Percentiles rank a stretch among this genome's conserved stretches.
phyloP scores from a whole-genome alignment of 2,888 invertebrate genomes.

The Torymus tubicola region DNA sequence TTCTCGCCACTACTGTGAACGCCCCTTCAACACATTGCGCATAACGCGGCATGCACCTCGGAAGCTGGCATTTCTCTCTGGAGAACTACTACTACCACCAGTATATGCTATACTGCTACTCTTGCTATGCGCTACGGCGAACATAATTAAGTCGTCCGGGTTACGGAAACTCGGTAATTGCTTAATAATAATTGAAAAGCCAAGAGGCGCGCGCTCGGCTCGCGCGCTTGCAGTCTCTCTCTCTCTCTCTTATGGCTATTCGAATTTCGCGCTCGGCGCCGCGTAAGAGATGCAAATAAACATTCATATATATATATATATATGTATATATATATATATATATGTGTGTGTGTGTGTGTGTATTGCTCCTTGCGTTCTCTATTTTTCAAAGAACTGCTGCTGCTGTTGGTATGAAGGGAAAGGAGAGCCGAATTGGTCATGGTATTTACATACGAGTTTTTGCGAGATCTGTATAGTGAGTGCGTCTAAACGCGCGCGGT shows the following conservation, averaged over 20 bases:
- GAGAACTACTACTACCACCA: too few relatives aligned
- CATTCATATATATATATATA: too few relatives aligned
- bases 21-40: too few relatives aligned
- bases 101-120: too few relatives aligned
- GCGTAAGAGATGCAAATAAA: background rate
- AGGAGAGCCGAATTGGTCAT: conserved; percentile 28
- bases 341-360: too few relatives aligned
- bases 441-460: conserved; percentile 52
- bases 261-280: conserved; percentile 29
- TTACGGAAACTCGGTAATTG: conserved; percentile 51
- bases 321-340: too few relatives aligned
- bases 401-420: too few relatives aligned
- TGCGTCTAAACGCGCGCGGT: conserved; percentile 9
- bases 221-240: background rate
- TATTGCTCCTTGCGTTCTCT: too few relatives aligned
- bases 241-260: conserved; percentile 1
- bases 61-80: too few relatives aligned
- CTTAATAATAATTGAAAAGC: conserved; percentile 56
- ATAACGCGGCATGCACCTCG: too few relatives aligned
- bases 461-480: conserved; percentile 2
- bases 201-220: background rate
- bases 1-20: too few relatives aligned
- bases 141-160: conserved; percentile 52
- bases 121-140: background rate
- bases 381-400: too few relatives aligned